Conservation (phyloP, 2,888 invertebrate genomes). For the Myopa testacea region DNA sequence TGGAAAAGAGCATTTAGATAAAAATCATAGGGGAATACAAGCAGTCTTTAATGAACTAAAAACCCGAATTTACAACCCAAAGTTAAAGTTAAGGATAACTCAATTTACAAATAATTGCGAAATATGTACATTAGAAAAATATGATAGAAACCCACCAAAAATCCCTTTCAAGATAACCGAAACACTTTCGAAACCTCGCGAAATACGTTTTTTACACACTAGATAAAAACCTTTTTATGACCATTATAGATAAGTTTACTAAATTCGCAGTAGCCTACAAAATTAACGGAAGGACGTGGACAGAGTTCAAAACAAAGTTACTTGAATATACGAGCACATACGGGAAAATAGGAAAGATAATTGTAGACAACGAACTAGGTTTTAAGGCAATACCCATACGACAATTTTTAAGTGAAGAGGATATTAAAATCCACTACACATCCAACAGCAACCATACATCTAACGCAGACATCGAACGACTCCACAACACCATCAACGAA, state of each 20-base stretch:
- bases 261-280: constrained; percentile 28
- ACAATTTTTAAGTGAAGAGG: constrained; percentile 17
- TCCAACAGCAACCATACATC: too few relatives aligned
- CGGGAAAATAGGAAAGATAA: constrained; percentile 20
- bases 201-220: constrained; percentile 37
- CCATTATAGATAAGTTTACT: constrained; percentile 35
- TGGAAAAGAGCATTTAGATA: constrained; percentile 4
- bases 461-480: too few relatives aligned
- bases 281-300: constrained; percentile 32
- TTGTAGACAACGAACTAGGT: constrained; percentile 6
- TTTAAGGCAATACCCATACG: constrained; percentile 23
- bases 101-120: constrained; percentile 33
- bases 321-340: constrained; percentile 22
- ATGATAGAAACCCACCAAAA: too few relatives aligned
- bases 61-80: constrained; percentile 17
- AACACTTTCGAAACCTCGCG: too few relatives aligned
- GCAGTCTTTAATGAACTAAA: constrained; percentile 15
- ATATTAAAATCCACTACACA: constrained; percentile 28
- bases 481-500: too few relatives aligned
- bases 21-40: constrained; percentile 5
- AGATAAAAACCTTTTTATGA: constrained; percentile 28
- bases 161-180: too few relatives aligned
- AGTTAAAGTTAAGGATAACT: constrained; percentile 36
- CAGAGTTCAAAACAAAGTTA: constrained; percentile 29
- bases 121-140: constrained; percentile 39